These are phyloP conservation scores for Nipponacmea schrenckii DNA, from an alignment of 2,888 invertebrate species.

Conservation along the genomic window DNA sequence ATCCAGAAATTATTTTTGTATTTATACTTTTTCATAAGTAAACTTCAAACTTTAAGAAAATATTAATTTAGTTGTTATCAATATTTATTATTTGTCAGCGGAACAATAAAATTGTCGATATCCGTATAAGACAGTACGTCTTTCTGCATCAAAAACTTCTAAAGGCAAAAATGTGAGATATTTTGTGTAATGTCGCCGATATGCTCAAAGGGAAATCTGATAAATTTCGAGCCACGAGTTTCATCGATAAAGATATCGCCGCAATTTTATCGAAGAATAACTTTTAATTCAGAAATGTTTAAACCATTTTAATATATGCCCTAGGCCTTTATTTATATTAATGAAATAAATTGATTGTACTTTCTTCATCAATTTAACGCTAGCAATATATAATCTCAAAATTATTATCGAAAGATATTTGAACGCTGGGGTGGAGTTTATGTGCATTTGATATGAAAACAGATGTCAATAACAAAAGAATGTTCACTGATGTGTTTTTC, in stretches of 20 bases:
- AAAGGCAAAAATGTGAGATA: too few species aligned
- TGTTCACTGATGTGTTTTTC: too few species aligned
- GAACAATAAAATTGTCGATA: neutral
- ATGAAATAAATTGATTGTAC: neutral
- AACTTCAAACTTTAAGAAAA: too few species aligned
- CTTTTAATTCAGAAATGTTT: too few species aligned
- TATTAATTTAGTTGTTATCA: too few species aligned
- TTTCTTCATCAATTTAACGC: neutral
- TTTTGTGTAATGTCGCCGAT: neutral
- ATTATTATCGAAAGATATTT: neutral
- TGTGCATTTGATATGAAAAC: neutral
- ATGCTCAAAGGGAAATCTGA: neutral
- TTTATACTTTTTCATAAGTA: too few species aligned
- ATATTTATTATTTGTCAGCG: neutral
- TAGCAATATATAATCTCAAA: neutral
- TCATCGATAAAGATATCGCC: neutral
- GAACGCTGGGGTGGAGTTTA: slow-evolving; percentile 1
- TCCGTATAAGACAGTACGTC: too few species aligned
- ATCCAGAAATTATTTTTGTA: neutral
- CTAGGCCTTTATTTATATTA: neutral
- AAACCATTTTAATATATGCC: too few species aligned
- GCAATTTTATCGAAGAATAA: neutral
- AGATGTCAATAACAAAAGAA: neutral
- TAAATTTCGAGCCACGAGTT: neutral
- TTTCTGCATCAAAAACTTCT: too few species aligned